phyloP scores from a whole-genome alignment of 2,113 vertebrate genomes.

The Calcarius ornatus region DNA sequence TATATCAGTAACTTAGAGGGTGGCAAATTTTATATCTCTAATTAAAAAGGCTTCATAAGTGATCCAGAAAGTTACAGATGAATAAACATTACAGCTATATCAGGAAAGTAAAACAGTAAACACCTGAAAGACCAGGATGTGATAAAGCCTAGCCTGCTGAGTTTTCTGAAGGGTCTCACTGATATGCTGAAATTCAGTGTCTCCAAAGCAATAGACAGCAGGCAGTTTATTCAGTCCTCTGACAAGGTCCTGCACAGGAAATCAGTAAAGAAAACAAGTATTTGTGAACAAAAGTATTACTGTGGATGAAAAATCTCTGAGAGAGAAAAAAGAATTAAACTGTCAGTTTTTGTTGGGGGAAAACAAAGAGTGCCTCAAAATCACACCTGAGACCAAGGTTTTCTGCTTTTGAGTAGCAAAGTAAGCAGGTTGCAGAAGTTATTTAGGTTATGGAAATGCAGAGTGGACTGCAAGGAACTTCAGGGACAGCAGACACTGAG shows the following conservation, averaged over 20 bases:
- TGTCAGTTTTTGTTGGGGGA: not conserved
- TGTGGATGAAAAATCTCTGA: not conserved
- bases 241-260: not conserved
- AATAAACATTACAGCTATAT: constrained; percentile 9
- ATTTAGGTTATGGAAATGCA: not conserved
- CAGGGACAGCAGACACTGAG: not conserved
- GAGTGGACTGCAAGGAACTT: not conserved
- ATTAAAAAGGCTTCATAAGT: constrained; percentile 27
- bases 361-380: not conserved
- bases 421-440: not conserved
- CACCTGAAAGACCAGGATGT: not conserved
- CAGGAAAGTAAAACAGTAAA: not conserved
- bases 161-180: not conserved
- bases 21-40: constrained; percentile 3
- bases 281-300: not conserved
- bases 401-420: not conserved
- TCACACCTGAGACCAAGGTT: not conserved
- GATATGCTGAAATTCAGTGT: not conserved
- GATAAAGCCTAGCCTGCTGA: not conserved
- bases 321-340: not conserved
- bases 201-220: not conserved
- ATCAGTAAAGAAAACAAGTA: not conserved
- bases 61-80: constrained; percentile 26
- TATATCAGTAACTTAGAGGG: not conserved
- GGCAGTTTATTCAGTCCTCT: not conserved